Conservation (phyloP, 2,888 invertebrate species). For the Coenonympha arcania region DNA sequence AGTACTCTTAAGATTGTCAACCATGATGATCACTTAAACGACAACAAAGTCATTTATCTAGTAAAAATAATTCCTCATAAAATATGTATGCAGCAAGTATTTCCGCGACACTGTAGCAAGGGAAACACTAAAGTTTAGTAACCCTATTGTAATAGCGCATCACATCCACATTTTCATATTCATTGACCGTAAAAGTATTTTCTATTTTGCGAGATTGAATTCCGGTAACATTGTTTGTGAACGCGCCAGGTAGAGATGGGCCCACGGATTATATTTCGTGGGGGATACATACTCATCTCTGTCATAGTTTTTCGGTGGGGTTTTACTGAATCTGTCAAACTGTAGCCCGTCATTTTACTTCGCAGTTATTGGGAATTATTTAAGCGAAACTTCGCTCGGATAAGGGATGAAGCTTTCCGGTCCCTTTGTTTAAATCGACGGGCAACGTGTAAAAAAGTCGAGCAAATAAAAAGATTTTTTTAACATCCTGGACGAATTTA, state of each 20-base stretch:
- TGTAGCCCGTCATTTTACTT: constrained; percentile 27
- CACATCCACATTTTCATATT: constrained; percentile 64
- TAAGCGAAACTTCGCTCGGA: constrained; percentile 20
- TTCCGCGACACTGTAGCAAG: constrained; percentile 19
- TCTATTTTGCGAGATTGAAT: constrained; percentile 70
- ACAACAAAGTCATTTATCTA: too few relatives aligned
- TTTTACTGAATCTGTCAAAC: constrained; percentile 26
- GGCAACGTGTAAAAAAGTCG: constrained; percentile 12
- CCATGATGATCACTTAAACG: too few relatives aligned
- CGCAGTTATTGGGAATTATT: constrained; percentile 25
- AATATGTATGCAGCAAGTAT: constrained; percentile 8
- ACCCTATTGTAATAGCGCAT: constrained; percentile 37
- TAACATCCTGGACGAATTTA: constrained; percentile 1
- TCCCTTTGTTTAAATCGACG: constrained; percentile 19
- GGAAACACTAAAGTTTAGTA: constrained; percentile 37
- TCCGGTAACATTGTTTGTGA: constrained; percentile 65
- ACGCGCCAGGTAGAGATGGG: constrained; percentile 52
- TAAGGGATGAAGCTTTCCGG: constrained; percentile 20
- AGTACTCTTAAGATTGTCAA: too few relatives aligned
- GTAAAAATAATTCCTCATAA: constrained; percentile 11
- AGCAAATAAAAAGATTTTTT: constrained; percentile 5
- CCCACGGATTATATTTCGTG: constrained; percentile 50
- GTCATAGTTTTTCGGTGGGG: constrained; percentile 29
- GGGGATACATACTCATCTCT: constrained; percentile 31
- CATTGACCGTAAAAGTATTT: constrained; percentile 71